Conservation (phyloP, 2,888 invertebrate genomes). For the Alviniconcha strummeri region DNA sequence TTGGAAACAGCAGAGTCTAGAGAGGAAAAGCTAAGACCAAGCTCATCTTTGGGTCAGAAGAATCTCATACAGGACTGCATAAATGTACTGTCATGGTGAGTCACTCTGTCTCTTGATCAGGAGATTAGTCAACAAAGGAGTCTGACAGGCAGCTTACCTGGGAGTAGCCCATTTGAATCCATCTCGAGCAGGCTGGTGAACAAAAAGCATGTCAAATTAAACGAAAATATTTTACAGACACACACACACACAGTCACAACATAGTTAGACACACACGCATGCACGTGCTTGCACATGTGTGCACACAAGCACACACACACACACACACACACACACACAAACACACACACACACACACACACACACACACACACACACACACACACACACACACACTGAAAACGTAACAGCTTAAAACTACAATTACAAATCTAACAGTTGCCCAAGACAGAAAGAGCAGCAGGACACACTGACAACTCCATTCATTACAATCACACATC, state of each 20-base stretch:
- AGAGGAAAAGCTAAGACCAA: too few species aligned
- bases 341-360: neutral
- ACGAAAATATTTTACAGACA: neutral
- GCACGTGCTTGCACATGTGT: neutral
- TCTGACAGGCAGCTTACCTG: slow-evolving; percentile 52
- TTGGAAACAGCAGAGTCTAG: too few species aligned
- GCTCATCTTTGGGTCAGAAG: too few species aligned
- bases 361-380: slow-evolving; percentile 1
- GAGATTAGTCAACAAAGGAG: neutral
- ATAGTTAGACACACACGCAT: neutral
- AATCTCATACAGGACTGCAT: too few species aligned
- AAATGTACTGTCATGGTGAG: too few species aligned
- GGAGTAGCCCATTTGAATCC: slow-evolving; percentile 72
- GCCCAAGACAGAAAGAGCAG: too few species aligned
- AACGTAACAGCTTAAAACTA: too few species aligned
- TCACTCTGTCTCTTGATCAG: neutral
- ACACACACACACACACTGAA: neutral
- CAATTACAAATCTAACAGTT: too few species aligned
- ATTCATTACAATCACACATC: too few species aligned
- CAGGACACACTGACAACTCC: too few species aligned
- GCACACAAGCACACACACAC: neutral
- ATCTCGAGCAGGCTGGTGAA: slow-evolving; percentile 67
- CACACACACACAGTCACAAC: neutral
- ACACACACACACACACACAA: neutral
- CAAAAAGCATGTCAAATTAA: slow-evolving; percentile 1